Base-by-base conservation (phyloP, 2,888 invertebrate species). In the Itoplectis maculator region DNA sequence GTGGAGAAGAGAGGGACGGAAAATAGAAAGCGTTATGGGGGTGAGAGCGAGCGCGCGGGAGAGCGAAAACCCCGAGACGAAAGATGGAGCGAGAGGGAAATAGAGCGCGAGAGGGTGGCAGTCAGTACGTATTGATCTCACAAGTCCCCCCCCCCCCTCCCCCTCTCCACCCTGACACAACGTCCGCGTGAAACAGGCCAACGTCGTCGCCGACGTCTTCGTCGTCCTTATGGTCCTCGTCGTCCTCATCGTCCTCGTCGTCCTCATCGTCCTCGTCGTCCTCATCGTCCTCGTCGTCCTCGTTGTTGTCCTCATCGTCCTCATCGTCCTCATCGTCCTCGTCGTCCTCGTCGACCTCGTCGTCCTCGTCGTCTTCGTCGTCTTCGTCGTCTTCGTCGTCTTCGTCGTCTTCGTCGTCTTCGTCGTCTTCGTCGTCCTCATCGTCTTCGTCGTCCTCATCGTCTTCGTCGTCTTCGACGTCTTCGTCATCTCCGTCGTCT, bases 81-180 rank as follows among this genome's bases (percentile, higher is more conserved):
- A 45, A 51, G 45, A 66, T 61, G 51, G 72, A 63, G 66, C 20
- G 79, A 75, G 77, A 75, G 68, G 70, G 69, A 79, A 75, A 85
- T 70, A 70, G 75, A 79, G 79, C 63, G 69, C 45, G 78, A 65
- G 78, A 65, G 82, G 77, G 59, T 77, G 79, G 70, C 69, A 76
- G 83, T 85, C 87, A 87, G 88, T 88, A 89, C 86, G 88, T 89
- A 89, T 89, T 88, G 89, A 89, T 89, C 87, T 88, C 87, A 79
- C 87, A 84, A 85, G 86, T 89, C 86, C 56, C 74, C 29, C n/a
- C n/a, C n/a, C n/a, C n/a, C n/a, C n/a, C n/a, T n/a, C n/a, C n/a
- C n/a, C n/a, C n/a, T n/a, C n/a, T n/a, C n/a, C n/a, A n/a, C n/a
- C n/a, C n/a, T n/a, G 85, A 85, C 86, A 82, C 70, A 86, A 83